Base-by-base conservation (phyloP, 2,888 invertebrate species). In the Drosophila parthenogenetica region DNA sequence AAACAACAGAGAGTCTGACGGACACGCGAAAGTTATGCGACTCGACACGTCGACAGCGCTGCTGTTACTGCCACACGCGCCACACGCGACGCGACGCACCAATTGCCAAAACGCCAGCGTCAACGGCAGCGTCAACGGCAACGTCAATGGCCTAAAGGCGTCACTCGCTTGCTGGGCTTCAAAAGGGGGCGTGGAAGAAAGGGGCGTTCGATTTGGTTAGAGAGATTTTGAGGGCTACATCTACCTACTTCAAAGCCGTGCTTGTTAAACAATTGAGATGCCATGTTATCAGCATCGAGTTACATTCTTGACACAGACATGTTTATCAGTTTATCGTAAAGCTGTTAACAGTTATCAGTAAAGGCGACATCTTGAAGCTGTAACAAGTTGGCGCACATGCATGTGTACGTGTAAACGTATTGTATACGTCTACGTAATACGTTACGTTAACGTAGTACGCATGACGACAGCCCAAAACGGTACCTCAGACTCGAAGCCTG, bases 21-120 rank as follows among this genome's bases (percentile, higher is more conserved):
- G 68, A 72, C 66, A 77, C 77, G 74, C 59, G 62, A 79, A 78
- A 73, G 50, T 78, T 78, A 50, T 79, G 77, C 79, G 78, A 79
- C 78, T 83, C 77, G 83, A 81, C 87, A 85, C 88, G 83, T 83
- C 80, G 77, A 86, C 83, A 72, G 86, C 83, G 74, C 81, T 86
- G 83, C 71, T 76, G 75, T 73, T 81, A 81, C 80, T 80, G 81
- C 66, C 78, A 61, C 70, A 61, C 70, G 71, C 67, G 62, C 46
- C 67, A 66, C 74, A 45, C 75, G 69, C 46, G 48, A 48, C 29
- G 29, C 65, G 65, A 72, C 63, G 57, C 55, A 67, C 51, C 48
- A 61, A 42, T 54, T 48, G 48, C 51, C 55, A 71, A 63, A 29
- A 57, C 68, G 75, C 48, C 64, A 69, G 29, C 58, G 62, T 8